Conservation (phyloP, 2,113 vertebrate species). For the Scatophagus argus region DNA sequence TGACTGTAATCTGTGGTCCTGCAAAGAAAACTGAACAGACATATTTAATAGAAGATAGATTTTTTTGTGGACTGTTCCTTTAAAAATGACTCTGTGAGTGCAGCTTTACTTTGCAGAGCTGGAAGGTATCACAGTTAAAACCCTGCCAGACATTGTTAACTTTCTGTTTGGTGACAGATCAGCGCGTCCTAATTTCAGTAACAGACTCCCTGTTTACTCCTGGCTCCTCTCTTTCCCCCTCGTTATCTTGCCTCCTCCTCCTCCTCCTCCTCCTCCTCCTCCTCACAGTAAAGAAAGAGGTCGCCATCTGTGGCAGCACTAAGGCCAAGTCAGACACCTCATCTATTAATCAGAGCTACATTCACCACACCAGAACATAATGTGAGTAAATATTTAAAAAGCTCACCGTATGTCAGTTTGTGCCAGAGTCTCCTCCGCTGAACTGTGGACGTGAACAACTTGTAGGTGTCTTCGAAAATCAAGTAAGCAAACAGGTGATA, state of each 20-base stretch:
- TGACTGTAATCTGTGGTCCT: too few species aligned
- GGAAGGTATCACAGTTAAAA: not conserved
- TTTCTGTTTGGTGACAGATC: constrained; percentile 5
- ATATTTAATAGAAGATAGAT: not conserved
- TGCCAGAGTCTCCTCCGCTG: constrained; percentile 28
- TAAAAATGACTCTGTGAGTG: not conserved
- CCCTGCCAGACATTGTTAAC: not conserved
- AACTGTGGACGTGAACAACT: constrained; percentile 57
- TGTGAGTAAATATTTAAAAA: constrained; percentile 69
- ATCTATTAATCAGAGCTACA: constrained; percentile 72
- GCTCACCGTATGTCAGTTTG: constrained; percentile 37
- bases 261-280: constrained; percentile 9
- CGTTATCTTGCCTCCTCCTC: constrained; percentile 13
- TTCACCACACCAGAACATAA: constrained; percentile 54
- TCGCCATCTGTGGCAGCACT: constrained; percentile 77
- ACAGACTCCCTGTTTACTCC: not conserved
- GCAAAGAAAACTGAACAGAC: too few species aligned
- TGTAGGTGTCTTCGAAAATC: constrained; percentile 51
- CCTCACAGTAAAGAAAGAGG: constrained; percentile 63
- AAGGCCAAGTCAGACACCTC: constrained; percentile 62
- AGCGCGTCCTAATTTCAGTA: constrained; percentile 21
- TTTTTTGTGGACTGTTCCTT: not conserved
- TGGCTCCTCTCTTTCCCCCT: not conserved
- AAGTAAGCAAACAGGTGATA: constrained; percentile 38
- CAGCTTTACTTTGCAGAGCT: not conserved